phyloP scores from a whole-genome alignment of 2,797 vertebrate species.

The Netta rufina region DNA sequence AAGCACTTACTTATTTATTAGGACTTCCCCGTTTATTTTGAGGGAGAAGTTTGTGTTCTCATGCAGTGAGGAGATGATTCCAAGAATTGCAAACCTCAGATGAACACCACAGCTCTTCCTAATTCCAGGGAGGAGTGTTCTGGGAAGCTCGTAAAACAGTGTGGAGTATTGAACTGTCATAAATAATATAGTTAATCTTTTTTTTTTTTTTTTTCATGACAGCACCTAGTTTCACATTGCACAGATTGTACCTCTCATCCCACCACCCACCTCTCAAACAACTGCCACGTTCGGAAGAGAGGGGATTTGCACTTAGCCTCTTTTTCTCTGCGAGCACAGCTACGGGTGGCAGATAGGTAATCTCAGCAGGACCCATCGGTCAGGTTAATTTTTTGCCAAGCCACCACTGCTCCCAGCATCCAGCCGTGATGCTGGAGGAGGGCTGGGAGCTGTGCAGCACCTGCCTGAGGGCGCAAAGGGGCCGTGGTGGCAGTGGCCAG shows the following conservation, averaged over 20 bases:
- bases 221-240: background rate
- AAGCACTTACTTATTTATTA: constrained; percentile 7
- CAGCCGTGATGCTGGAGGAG: background rate
- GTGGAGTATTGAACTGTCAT: constrained; percentile 19
- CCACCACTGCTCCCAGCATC: background rate
- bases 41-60: background rate
- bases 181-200: background rate
- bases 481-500: background rate
- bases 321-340: background rate
- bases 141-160: constrained; percentile 33
- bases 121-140: constrained; percentile 37
- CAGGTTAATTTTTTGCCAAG: background rate
- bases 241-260: background rate
- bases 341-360: background rate
- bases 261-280: background rate
- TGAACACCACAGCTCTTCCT: background rate
- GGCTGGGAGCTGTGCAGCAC: background rate
- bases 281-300: background rate
- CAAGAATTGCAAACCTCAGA: constrained; percentile 48
- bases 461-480: background rate
- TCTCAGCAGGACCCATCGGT: background rate
- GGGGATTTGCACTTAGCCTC: background rate
- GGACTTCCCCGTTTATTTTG: background rate
- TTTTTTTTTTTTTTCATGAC: background rate
- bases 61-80: constrained; percentile 9